phyloP scores from a whole-genome alignment of 2,797 vertebrate genomes.

The Emys orbicularis region DNA sequence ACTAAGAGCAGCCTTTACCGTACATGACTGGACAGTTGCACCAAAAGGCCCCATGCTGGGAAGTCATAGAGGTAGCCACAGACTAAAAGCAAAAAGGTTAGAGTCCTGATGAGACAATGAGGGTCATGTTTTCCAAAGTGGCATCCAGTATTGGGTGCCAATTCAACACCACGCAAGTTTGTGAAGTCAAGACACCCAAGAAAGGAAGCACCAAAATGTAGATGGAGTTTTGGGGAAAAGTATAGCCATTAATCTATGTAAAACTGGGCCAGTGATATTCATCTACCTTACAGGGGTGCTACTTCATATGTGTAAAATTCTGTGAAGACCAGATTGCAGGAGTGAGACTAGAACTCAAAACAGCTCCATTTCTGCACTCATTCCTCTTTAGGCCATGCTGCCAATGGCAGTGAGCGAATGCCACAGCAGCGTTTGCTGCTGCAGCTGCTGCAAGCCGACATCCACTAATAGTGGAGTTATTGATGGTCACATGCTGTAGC shows the following conservation, averaged over 20 bases:
- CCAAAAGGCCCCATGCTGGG: no score
- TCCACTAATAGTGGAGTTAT: neutral
- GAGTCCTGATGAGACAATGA: no score
- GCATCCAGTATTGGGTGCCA: no score
- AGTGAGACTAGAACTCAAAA: neutral
- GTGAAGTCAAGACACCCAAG: no score
- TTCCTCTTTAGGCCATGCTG: no score
- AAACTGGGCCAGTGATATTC: neutral
- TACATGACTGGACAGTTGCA: no score
- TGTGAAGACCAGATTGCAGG: neutral
- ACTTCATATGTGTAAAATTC: neutral
- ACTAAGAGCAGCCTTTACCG: no score
- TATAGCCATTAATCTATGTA: neutral
- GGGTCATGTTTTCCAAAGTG: no score
- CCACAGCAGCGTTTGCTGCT: neutral
- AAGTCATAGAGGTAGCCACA: no score
- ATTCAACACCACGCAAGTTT: no score
- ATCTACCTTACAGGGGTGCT: neutral
- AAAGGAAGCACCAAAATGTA: neutral
- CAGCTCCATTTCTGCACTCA: neutral
- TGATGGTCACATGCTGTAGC: neutral
- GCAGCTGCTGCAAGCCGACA: neutral
- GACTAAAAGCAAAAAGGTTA: no score
- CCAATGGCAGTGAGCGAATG: neutral
- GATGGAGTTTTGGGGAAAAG: neutral